A percentile compares a stretch with the other conserved stretches of the same genome.
Evolutionary conservation across 2,797 vertebrate genomes (phyloP).

Genomic region (Cichlasoma orientale): DNA sequence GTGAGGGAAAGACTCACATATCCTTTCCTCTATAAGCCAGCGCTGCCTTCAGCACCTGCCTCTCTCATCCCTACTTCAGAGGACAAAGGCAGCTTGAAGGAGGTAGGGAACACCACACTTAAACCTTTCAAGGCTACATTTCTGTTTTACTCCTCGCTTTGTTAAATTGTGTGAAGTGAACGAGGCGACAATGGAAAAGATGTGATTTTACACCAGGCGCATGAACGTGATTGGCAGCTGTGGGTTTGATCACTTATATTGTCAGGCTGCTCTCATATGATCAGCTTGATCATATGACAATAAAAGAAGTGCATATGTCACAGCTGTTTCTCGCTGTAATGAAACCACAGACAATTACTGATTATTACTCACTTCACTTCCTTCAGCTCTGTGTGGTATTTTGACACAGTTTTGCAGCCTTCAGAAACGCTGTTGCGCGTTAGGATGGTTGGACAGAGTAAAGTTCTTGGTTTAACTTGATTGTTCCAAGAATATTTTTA

Average conservation of each 20-base stretch:
- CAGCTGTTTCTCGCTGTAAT: background rate
- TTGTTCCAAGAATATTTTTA: too few species aligned
- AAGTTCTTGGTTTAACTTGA: background rate
- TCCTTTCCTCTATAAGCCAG: constrained; percentile 36
- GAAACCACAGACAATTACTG: background rate
- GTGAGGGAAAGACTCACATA: constrained; percentile 41
- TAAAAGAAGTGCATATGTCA: background rate
- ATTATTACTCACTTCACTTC: background rate
- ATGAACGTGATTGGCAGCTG: background rate
- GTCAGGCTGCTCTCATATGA: background rate
- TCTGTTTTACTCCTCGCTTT: background rate
- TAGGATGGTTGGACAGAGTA: background rate
- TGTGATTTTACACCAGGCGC: background rate
- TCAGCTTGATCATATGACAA: background rate
- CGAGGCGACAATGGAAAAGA: background rate
- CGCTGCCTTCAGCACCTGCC: constrained; percentile 38
- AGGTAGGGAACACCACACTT: constrained; percentile 32
- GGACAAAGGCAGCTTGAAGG: background rate
- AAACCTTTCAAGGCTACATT: background rate
- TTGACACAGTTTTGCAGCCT: background rate
- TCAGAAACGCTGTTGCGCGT: background rate
- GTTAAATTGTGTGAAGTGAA: background rate
- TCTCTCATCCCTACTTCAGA: constrained; percentile 6
- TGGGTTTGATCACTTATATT: background rate
- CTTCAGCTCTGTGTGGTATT: background rate